Evolutionary conservation across 2,888 invertebrate genomes (phyloP), one percentile per base, ranked within the genome.

Genomic region (Drosophila peninsularis): DNA sequence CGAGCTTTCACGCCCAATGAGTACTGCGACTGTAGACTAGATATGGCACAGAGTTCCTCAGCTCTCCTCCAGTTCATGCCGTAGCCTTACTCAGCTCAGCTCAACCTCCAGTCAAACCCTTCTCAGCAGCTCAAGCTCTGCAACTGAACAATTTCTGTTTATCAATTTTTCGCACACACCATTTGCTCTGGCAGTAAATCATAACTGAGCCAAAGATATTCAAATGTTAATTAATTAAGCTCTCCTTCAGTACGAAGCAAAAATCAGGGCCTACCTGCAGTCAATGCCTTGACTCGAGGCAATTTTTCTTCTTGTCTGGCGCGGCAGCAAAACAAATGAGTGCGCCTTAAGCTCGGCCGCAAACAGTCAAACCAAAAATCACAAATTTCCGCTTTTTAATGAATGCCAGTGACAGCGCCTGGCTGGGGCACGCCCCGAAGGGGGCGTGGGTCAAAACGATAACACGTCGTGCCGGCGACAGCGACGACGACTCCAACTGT

Each of bases 351-450:
- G 70, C 36, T 13, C 54, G 11, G 42, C 47, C 72, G 49, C 63
- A 71, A 61, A 45, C 60, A 67, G 67, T 58, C 81, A 73, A 75
- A 62, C 62, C 83, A 74, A 84, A 86, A 87, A 88, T 87, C 86
- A 82, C 75, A 88, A 80, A 87, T 86, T 86, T 87, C 88, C 84
- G 88, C 67, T 79, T 86, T 82, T 75, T 82, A 87, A 86, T 86
- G 88, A 86, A 78, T 78, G 74, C 71, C 60, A 60, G 55, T 63
- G 72, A 70, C 78, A 71, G 64, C 49, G 32, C 17, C 42, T 21
- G 54, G 53, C 21, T 49, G 61, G 24, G 71, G 3, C 64, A 61
- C 61, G 66, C 52, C 66, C 62, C 57, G 24, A 45, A 24, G 19
- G 37, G n/a, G 78, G 75, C 75, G 72, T 80, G 79, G 71, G 69